Evolutionary conservation across 2,888 invertebrate species (phyloP), one percentile per base, ranked within the genome.

Genomic region (Scaeva pyrastri): DNA sequence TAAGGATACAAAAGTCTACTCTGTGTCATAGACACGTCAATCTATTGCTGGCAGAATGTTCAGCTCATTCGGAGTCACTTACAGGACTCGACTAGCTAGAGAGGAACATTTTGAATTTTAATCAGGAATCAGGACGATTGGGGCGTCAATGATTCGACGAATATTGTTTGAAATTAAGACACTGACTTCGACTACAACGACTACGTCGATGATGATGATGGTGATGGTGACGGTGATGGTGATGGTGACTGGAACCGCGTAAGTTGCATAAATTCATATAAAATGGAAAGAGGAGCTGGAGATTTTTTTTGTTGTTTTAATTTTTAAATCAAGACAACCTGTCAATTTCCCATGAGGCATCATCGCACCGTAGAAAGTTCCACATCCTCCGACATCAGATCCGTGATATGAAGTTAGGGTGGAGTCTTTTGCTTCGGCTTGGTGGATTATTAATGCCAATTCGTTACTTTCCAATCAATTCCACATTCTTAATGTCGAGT

Each of bases 291-390:
- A 52, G 16, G 60, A 60, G 70, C 10, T 19, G 23, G 0, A 11
- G 31, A 21, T 3, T 21, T 41, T 21, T 39, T 48, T 48, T 41
- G n/a, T n/a, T 39, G n/a, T 39, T 39, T n/a, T 8, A 4, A 4
- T 31, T 26, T 50, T 14, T 16, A 50, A 86, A 77, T 78, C 74
- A 78, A 82, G 82, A 86, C 86, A 86, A 86, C 86, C 82, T 86
- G 86, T 86, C 86, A 86, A 74, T 82, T 86, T 86, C 86, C 82
- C 86, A 86, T 86, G 86, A 86, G 82, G 81, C 85, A 72, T 84
- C 83, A 74, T 77, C 68, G 77, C 83, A 74, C 73, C 68, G 77
- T 56, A 73, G 19, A 60, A 72, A 76, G 81, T 60, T 80, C 72
- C 21, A 60, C 7, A 39, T 6, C 19, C 14, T 58, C 14, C 2